Base-by-base conservation (phyloP, 1,140 invertebrate species). In the Prorops nasuta region DNA sequence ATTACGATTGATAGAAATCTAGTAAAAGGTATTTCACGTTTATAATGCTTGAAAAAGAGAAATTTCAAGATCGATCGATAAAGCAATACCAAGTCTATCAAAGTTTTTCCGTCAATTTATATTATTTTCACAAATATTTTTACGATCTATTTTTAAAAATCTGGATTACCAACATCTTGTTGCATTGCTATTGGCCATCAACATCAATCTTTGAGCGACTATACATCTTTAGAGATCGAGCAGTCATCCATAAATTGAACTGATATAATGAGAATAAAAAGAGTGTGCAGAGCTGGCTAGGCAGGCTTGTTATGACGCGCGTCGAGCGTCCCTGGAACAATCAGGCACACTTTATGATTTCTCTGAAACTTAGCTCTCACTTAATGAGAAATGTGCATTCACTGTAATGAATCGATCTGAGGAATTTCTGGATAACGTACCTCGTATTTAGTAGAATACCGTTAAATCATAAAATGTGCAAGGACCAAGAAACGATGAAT, bases 311-410 rank as follows among this genome's bases (percentile, higher is more conserved):
- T 10, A 6, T 4, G 10, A 28, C 24, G 4, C 24, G 10, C 24
- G 10, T 10, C 24, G 17, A 10, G 18, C 40, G 44, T n/a, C n/a
- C n/a, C 31, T 43, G 52, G 58, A 56, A 67, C 63, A 69, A 70
- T 69, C 66, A 67, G 67, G 64, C 58, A 64, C 56, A 45, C 52
- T 57, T 64, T 56, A 63, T 59, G 66, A 66, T 67, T 65, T 60
- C 58, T 54, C 40, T 31, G 43, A 51, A 48, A 40, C 55, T 17
- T 53, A 28, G 54, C 45, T 8, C 4, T 9, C 21, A 46, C 49
- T 63, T 59, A 67, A 67, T 67, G 64, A 68, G 60, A 60, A 68
- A 63, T 63, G 51, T 52, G 52, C 62, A 54, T 55, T 64, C 37
- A 44, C 48, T 48, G 42, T 56, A 53, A 63, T 49, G 47, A 52